Evolutionary conservation across 2,888 invertebrate species (phyloP), one percentile per base, ranked within the genome.

Genomic region (Tribolium freemani): DNA sequence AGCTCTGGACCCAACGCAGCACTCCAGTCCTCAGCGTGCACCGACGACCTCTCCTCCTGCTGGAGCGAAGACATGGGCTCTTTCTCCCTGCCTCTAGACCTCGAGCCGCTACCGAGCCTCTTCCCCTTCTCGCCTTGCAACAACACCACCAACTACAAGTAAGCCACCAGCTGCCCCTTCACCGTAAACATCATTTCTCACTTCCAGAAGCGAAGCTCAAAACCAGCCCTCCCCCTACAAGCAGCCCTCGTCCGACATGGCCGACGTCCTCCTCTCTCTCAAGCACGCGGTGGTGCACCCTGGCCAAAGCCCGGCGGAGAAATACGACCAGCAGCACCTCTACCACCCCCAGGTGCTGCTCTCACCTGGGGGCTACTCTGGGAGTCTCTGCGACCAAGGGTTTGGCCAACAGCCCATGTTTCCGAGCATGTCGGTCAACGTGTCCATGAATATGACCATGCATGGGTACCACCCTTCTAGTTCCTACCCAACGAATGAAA

Each of bases 401-500:
- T 83, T 83, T 64, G 3, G 77, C 5, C 84, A 83, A 45, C 85
- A 84, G 72, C 86, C 91, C 0, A 89, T 93, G 76, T 95, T 95
- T 85, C 96, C 97, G 8, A 94, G 96, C 82, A 97, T 98, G 97
- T 96, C 96, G 82, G 97, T 98, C 77, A 98, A 98, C 84, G 96
- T 98, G 0, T 95, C 95, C 79, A 98, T 98, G 97, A 97, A 97
- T 86, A 98, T 98, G 97, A 97, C 97, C 69, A 97, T 97, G 94
- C 96, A 96, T 77, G 93, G 92, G 1, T 93, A 92, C 79, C 90
- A 90, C 82, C 87, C 81, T 78, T 87, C 83, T 84, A 87, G 86
- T 83, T 80, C 78, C 58, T 85, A 85, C 75, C 83, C 85, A 16
- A 86, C 85, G 1, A 87, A 90, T 0, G 91, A 91, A 76, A 89